Evolutionary conservation across 1,140 invertebrate species (phyloP), one percentile per base, ranked within the genome.

Genomic region (Drosophila tani): DNA sequence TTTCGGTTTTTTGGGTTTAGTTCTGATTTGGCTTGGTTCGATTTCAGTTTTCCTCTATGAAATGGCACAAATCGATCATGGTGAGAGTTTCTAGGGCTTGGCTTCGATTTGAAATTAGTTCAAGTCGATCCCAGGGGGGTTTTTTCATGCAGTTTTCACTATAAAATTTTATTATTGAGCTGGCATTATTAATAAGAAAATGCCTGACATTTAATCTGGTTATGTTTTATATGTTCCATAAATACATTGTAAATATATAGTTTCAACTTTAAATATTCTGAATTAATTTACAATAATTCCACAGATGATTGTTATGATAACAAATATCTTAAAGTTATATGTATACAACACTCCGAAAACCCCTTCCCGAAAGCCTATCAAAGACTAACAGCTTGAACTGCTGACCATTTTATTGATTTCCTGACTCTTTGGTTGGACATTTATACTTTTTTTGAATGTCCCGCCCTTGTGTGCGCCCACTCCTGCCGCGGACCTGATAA

Each of bases 11-110:
- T 66, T 78, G 60, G 82, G 84, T 88, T 79, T 65, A 75, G 65
- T 81, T 90, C 77, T 58, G 77, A 50, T 85, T 69, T 81, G 70
- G 74, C 81, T 90, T 90, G 78, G 21, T 81, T 69, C 80, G 79
- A 85, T 85, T 90, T 88, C 81, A 68, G 79, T 79, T 81, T 78
- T 58, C 58, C 81, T 68, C 71, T 75, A 75, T 84, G 57, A 81
- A 83, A 81, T 88, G 78, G 69, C 77, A 81, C 84, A 87, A 87
- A 82, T 80, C 69, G 47, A 64, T 90, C 73, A 68, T 60, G 64
- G 65, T 66, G 73, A 77, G 66, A 79, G 63, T 76, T 69, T 51
- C 51, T 64, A 73, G 75, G 81, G 84, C 85, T 75, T 81, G 62
- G 63, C 80, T 77, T 49, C 82, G 47, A 29, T 67, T 86, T 24